Evolutionary conservation across 1,140 invertebrate species (phyloP).

Genomic region (Cyphomyrmex costatus): DNA sequence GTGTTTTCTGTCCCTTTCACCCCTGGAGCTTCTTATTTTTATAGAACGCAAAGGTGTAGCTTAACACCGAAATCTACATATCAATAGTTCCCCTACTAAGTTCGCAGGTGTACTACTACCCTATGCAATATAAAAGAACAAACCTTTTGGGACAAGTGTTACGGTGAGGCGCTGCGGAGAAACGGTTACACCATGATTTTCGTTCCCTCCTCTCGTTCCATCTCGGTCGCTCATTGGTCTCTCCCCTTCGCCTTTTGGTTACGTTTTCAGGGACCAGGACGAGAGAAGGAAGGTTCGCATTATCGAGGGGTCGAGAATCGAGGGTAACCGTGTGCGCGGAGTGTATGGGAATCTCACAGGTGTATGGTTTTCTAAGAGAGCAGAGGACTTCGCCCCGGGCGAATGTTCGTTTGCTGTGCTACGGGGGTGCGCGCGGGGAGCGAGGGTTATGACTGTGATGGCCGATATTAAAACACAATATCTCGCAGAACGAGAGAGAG

Average conservation of each 20-base stretch:
- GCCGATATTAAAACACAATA: slow-evolving; percentile 86
- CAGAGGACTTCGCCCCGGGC: slow-evolving; percentile 62
- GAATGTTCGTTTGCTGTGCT: slow-evolving; percentile 60
- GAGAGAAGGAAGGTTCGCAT: slow-evolving; percentile 70
- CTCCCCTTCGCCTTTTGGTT: slow-evolving; percentile 57
- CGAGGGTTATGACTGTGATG: slow-evolving; percentile 73
- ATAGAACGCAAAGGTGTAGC: slow-evolving; percentile 82
- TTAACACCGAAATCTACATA: slow-evolving; percentile 85
- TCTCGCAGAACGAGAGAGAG: slow-evolving; percentile 77
- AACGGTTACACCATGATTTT: slow-evolving; percentile 86
- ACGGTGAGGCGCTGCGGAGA: slow-evolving; percentile 76
- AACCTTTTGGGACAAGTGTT: slow-evolving; percentile 83
- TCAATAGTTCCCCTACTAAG: slow-evolving; percentile 83
- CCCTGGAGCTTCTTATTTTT: slow-evolving; percentile 78
- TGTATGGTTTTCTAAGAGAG: slow-evolving; percentile 82
- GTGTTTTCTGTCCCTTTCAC: slow-evolving; percentile 51
- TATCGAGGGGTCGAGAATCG: slow-evolving; percentile 79
- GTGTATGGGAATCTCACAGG: slow-evolving; percentile 86
- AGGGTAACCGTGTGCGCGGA: slow-evolving; percentile 72
- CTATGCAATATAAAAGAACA: slow-evolving; percentile 81
- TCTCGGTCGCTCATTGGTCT: slow-evolving; percentile 29
- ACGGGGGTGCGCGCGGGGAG: slow-evolving; percentile 55
- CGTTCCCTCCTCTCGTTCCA: slow-evolving; percentile 72
- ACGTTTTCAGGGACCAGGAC: slow-evolving; percentile 36
- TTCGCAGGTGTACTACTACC: slow-evolving; percentile 85